phyloP scores from a whole-genome alignment of 2,113 vertebrate genomes.

The Rhabdomys dilectus region DNA sequence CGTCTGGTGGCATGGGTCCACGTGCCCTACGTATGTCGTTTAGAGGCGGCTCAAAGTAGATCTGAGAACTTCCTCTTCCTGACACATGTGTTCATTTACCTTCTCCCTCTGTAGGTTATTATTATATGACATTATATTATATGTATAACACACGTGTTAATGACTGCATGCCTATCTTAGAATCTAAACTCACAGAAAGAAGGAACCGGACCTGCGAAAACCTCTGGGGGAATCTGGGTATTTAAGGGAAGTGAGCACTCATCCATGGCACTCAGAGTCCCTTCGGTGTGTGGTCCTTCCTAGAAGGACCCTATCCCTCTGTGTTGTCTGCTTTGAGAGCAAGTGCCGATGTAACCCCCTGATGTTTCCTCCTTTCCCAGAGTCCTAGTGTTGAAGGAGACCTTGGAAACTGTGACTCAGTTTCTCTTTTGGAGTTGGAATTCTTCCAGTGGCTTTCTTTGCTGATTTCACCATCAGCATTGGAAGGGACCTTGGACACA shows the following conservation, averaged over 20 bases:
- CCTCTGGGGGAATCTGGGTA: background rate
- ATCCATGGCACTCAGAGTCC: background rate
- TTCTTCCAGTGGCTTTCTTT: background rate
- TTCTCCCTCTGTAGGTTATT: background rate
- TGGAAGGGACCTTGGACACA: background rate
- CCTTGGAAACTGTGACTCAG: background rate
- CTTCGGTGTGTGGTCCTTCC: background rate
- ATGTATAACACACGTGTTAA: background rate
- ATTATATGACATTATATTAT: background rate
- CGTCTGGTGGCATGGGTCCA: too few relatives aligned
- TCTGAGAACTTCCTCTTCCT: background rate
- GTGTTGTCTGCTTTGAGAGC: background rate
- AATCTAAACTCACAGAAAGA: background rate
- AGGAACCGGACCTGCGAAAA: background rate
- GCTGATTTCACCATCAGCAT: background rate
- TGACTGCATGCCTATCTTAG: background rate
- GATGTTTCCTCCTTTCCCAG: background rate
- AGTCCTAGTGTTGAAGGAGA: background rate
- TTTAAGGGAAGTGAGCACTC: background rate
- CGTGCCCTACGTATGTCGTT: background rate
- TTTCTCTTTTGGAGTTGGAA: background rate
- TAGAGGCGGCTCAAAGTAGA: background rate
- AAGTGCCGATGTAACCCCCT: rapidly evolving
- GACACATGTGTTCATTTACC: background rate
- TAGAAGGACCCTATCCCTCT: background rate